Percentiles rank a stretch among this genome's conserved stretches.
Conservation (phyloP, 2,888 invertebrate species). For the Cataglyphis rosenhaueri region DNA sequence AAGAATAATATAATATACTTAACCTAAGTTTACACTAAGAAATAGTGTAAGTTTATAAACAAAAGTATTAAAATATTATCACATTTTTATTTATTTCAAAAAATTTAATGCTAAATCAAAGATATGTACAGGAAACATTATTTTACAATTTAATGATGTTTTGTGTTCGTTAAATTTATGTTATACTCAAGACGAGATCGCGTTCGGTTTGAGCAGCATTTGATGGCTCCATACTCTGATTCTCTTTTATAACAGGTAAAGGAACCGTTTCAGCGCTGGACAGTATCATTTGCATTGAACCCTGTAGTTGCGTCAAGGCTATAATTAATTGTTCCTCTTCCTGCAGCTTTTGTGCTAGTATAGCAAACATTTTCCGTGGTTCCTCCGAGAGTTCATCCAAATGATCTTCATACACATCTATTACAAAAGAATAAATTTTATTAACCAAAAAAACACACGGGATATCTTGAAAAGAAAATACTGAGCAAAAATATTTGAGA, state of each 20-base stretch:
- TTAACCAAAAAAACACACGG: conserved; percentile 30
- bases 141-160: conserved; percentile 31
- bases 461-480: background rate
- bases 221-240: conserved; percentile 77
- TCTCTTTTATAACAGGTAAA: conserved; percentile 69
- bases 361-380: conserved; percentile 88
- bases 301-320: conserved; percentile 89
- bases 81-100: conserved; percentile 4
- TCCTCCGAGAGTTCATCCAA: conserved; percentile 89
- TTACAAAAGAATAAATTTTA: background rate
- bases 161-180: conserved; percentile 73
- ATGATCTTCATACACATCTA: conserved; percentile 90
- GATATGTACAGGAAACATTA: conserved; percentile 69
- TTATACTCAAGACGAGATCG: conserved; percentile 79
- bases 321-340: conserved; percentile 90
- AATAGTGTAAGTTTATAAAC: background rate
- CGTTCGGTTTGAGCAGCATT: conserved; percentile 85
- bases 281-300: conserved; percentile 89
- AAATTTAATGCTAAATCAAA: conserved; percentile 42
- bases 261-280: conserved; percentile 86
- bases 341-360: conserved; percentile 88
- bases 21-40: background rate
- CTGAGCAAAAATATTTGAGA: conserved; percentile 33
- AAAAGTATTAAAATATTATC: conserved; percentile 26
- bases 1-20: background rate